Base-by-base conservation (phyloP, 2,113 vertebrate genomes). In the Pelobates fuscus region DNA sequence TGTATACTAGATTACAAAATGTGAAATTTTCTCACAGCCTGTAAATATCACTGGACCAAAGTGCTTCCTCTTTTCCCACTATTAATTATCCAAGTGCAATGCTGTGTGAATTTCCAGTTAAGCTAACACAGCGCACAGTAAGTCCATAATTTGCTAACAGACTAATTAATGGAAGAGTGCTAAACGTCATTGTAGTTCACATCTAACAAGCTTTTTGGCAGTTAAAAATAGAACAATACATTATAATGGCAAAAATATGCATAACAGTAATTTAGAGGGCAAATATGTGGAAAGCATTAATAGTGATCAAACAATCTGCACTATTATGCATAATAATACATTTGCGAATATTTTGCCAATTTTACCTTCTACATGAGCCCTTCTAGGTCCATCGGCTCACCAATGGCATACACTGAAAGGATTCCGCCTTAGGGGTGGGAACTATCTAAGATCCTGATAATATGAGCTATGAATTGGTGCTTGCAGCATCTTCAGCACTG, bases 401-500 rank as follows among this genome's bases (percentile, higher is more conserved):
- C 91, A 93, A 94, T 92, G 91, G 95, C 91, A 94, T 90, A 95
- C 93, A 97, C 94, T 94, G 93, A 97, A 96, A 96, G 94, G 94
- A 94, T 93, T 95, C 95, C 92, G 96, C 95, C 94, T 94, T 97
- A 95, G 90, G 91, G 92, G 93, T 89, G 95, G 89, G 89, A 97
- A 97, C 96, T 98, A 98, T 93, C 93, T 95, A 95, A 93, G 92
- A 94, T 91, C 95, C 95, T 98, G 95, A 96, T 94, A 93, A 93
- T 99, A 98, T 93, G 93, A 95, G 91, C 95, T 98, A 99, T 92
- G 88, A 91, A 90, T 92, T 90, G 90, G 89, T 91, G 90, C 93
- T 94, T 93, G 94, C 96, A 94, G 95, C 94, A 92, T 97, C 97
- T 96, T 98, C 97, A 97, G 94, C 95, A 95, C 96, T 98, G 96